phyloP scores from a whole-genome alignment of 2,888 invertebrate species.

The Leucophora obtusa region DNA sequence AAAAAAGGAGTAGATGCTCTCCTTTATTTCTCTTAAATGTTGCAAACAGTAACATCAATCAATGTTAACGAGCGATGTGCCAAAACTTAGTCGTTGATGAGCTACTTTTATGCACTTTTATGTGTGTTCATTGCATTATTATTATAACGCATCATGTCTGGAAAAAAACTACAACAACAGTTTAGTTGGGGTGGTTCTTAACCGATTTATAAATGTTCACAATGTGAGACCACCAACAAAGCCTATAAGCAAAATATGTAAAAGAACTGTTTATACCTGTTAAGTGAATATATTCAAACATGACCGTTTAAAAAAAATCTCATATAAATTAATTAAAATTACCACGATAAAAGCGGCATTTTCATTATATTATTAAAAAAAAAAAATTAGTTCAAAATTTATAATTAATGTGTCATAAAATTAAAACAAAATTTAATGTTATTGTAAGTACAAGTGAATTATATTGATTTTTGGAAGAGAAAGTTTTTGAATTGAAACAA shows the following conservation, averaged over 20 bases:
- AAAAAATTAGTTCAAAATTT: too few relatives aligned
- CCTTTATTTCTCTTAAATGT: conserved; percentile 32
- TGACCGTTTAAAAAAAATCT: conserved; percentile 11
- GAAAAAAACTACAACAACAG: neutral
- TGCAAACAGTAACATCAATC: conserved; percentile 57
- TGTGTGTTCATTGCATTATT: conserved; percentile 26
- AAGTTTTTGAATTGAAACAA: too few relatives aligned
- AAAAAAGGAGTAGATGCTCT: conserved; percentile 14
- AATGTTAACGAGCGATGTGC: conserved; percentile 62
- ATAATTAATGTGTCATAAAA: too few relatives aligned
- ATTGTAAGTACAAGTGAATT: too few relatives aligned
- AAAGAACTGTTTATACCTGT: conserved; percentile 24
- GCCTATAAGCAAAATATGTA: conserved; percentile 11
- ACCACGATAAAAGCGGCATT: conserved; percentile 33
- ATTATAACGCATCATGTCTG: conserved; percentile 7
- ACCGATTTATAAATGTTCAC: conserved; percentile 59
- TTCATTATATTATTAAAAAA: conserved; percentile 15
- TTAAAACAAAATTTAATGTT: too few relatives aligned
- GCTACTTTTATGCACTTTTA: conserved; percentile 64
- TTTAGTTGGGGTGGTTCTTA: conserved; percentile 55
- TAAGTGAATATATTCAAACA: neutral
- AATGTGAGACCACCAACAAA: conserved; percentile 58
- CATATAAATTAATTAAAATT: conserved; percentile 53
- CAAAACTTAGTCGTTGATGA: conserved; percentile 64
- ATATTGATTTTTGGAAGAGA: too few relatives aligned